Base-by-base conservation (phyloP, 64 coral and sea anemone genomes). In the Pachyseris speciosa region DNA sequence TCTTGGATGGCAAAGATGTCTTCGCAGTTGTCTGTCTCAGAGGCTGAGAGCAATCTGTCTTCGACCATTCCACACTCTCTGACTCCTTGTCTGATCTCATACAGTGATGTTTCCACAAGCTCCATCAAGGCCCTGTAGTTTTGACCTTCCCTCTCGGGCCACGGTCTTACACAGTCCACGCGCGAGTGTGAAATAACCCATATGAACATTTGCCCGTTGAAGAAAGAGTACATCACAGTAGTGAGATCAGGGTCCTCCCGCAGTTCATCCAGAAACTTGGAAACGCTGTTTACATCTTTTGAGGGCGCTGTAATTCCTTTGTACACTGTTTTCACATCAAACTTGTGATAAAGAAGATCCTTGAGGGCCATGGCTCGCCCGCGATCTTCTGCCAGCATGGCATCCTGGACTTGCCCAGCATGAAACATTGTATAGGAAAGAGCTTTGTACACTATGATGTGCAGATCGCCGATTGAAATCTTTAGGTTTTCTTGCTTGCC, bases 311-410 rank as follows among this genome's bases (percentile, higher is more conserved):
- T 40, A 72, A 38, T 72, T 51, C 44, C 8, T 45, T 80, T 60
- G 75, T 80, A 51, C 13, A 30, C 45, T 80, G 75, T 37, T 42
- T 72, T 80, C 47, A 80, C 44, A 7, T 48, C 16, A 37, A 53
- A 80, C 75, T 53, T 31, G 47, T 60, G 28, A 20, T 60, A 60
- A 9, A 80, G 75, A 60, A 80, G 75, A 80, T 80, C 75, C n/a
- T 80, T 80, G 27, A 80, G 33, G 16, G 75, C 75, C 75, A 80
- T n/a, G 26, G 75, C 75, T 28, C 75, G 75, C 32, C 75, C 75
- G 75, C 75, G 75, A 55, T 80, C 75, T 36, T 51, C 75, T 60
- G 9, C 75, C 44, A 80, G 20, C 47, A 80, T 33, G 19, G 75
- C 75, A 17, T 80, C 44, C 16, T 55, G 12, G 4, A 51, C 26